Evolutionary conservation across 2,888 invertebrate species (phyloP).

Genomic region (Nephrotoma appendiculata): DNA sequence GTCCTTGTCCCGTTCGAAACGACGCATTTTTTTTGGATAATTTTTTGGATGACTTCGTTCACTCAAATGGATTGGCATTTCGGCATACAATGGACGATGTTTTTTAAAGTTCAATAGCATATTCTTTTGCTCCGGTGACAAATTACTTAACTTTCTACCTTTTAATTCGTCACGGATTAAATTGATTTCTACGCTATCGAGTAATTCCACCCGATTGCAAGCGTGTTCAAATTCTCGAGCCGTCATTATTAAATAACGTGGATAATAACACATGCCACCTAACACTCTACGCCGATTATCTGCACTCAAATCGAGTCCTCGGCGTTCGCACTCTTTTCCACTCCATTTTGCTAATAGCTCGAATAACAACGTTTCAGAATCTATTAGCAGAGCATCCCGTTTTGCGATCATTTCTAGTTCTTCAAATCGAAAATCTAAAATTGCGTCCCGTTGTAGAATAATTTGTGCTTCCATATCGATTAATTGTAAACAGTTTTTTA

Average conservation of each 20-base stretch:
- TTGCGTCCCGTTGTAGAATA: conserved; percentile 24
- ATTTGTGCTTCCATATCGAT: conserved; percentile 33
- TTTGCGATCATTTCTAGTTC: conserved; percentile 31
- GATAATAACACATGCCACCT: conserved; percentile 28
- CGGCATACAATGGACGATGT: conserved; percentile 27
- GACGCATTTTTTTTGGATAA: conserved; percentile 31
- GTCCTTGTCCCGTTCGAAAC: conserved; percentile 20
- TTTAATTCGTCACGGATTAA: conserved; percentile 27
- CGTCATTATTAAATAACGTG: conserved; percentile 27
- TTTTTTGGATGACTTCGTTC: conserved; percentile 31
- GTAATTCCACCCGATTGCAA: conserved; percentile 27
- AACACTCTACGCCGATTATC: conserved; percentile 30
- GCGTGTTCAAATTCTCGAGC: conserved; percentile 25
- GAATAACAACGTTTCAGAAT: conserved; percentile 28
- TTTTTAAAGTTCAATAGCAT: conserved; percentile 29
- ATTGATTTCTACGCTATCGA: conserved; percentile 26
- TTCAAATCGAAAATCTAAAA: conserved; percentile 28
- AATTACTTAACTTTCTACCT: conserved; percentile 26
- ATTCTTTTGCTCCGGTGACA: conserved; percentile 27
- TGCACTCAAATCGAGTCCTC: conserved; percentile 24
- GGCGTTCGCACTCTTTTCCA: conserved; percentile 27
- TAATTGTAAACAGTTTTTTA: conserved; percentile 29
- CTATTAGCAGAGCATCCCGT: conserved; percentile 28
- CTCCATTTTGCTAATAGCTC: conserved; percentile 32
- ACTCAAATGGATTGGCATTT: conserved; percentile 31